phyloP scores from a whole-genome alignment of 2,797 vertebrate species.

The Natrix natrix region DNA sequence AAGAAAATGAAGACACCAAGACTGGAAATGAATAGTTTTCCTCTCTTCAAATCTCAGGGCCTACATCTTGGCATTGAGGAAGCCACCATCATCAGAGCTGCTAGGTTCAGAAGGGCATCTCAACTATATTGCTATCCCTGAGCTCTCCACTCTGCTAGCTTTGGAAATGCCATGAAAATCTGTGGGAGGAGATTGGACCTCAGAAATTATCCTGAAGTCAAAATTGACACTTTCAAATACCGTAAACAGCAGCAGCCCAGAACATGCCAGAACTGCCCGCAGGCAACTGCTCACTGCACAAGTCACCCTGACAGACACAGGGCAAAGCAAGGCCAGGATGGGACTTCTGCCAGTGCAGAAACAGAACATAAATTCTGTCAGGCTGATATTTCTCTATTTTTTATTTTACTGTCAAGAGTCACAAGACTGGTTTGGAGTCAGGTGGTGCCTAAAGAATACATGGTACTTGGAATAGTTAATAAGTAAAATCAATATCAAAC shows the following conservation, averaged over 20 bases:
- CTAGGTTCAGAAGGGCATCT: not conserved
- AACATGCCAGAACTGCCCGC: not conserved
- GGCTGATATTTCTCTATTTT: not conserved
- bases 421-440: not conserved
- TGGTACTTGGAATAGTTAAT: not conserved
- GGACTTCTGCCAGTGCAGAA: not conserved
- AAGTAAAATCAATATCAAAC: not conserved
- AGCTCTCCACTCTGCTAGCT: not conserved
- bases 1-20: not conserved
- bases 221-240: not conserved
- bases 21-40: not conserved
- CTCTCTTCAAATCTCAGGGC: not conserved
- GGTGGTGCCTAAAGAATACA: not conserved
- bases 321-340: not conserved
- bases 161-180: not conserved
- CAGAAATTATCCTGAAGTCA: not conserved
- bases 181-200: not conserved
- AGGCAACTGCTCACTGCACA: not conserved
- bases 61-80: not conserved
- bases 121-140: not conserved
- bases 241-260: not conserved
- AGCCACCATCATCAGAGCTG: not conserved
- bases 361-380: not conserved
- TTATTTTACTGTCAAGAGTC: not conserved
- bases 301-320: not conserved